These are phyloP conservation scores for Podargus strigoides DNA, from an alignment of 2,797 vertebrate species.

Conservation along the genomic window DNA sequence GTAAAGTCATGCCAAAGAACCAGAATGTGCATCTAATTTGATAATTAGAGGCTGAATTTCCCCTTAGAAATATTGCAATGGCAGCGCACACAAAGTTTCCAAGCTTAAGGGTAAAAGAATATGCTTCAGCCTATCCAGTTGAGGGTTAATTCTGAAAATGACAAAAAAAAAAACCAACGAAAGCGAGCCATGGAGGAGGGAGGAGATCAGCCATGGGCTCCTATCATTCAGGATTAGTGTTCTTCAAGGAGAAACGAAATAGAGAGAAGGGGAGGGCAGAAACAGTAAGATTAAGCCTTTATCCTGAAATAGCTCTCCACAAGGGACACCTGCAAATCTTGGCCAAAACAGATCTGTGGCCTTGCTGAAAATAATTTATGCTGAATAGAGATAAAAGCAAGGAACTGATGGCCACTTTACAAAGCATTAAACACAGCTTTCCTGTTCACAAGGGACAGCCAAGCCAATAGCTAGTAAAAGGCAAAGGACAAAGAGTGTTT, in stretches of 20 bases:
- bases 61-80: slow-evolving; percentile 47
- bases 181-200: background rate
- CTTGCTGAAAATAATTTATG: slow-evolving; percentile 54
- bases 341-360: slow-evolving; percentile 9
- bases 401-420: slow-evolving; percentile 44
- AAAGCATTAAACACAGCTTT: slow-evolving; percentile 59
- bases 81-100: background rate
- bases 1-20: slow-evolving; percentile 59
- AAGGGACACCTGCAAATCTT: slow-evolving; percentile 40
- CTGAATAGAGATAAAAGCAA: slow-evolving; percentile 55
- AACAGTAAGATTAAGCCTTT: slow-evolving; percentile 27
- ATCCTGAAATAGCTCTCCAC: slow-evolving; percentile 37
- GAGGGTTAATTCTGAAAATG: slow-evolving; percentile 29
- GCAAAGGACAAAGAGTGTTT: slow-evolving; percentile 43
- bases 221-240: background rate
- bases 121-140: background rate
- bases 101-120: slow-evolving; percentile 20
- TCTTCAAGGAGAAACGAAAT: slow-evolving; percentile 19
- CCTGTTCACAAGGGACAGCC: slow-evolving; percentile 26
- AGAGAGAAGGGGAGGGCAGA: slow-evolving; percentile 3
- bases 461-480: slow-evolving; percentile 9
- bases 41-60: slow-evolving; percentile 66
- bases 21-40: slow-evolving; percentile 71
- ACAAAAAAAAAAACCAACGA: background rate
- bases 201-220: background rate